Base-by-base conservation (phyloP, 2,113 vertebrate genomes). In the Hyla sarda region DNA sequence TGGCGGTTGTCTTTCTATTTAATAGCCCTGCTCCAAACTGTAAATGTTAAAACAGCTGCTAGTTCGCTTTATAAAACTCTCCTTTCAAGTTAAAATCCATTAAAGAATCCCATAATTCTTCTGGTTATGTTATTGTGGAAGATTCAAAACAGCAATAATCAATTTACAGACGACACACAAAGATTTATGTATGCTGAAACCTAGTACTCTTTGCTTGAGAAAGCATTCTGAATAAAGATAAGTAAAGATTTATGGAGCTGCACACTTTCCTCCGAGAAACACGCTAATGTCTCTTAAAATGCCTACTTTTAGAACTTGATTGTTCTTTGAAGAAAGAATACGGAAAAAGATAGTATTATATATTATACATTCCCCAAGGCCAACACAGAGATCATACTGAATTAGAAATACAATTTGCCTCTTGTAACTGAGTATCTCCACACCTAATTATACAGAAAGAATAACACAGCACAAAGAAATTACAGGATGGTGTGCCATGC, bases 101-200 rank as follows among this genome's bases (percentile, higher is more conserved):
- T 91, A 90, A 91, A 89, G 69, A 84, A 88, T 54, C 87, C 85
- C 75, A 52, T 92, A 91, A 91, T 91, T 92, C 90, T 91, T 88
- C 87, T 87, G 72, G 58, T 88, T 92, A 92, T 92, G 90, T 92
- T 77, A 87, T 90, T 87, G 89, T 91, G 83, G 88, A 92, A 88
- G 88, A 90, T 74, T 82, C 91, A 90, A 90, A 90, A 88, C 85
- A 92, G 77, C 86, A 89, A 37, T 89, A 91, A 91, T 91, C 89
- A 90, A 89, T 91, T 92, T 92, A 83, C 89, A 87, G 89, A 88
- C 89, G 0, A 0, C 90, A 90, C 89, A 87, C 89, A 88, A 88
- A 90, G 89, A 90, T 89, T 89, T 90, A 88, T 88, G 83, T 76
- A 81, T 88, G 73, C 77, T 88, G 77, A 89, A 90, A 87, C 1